Percentiles rank a stretch among this genome's conserved stretches.
Conservation (phyloP, 2,888 invertebrate species). For the Andrena bicolor region DNA sequence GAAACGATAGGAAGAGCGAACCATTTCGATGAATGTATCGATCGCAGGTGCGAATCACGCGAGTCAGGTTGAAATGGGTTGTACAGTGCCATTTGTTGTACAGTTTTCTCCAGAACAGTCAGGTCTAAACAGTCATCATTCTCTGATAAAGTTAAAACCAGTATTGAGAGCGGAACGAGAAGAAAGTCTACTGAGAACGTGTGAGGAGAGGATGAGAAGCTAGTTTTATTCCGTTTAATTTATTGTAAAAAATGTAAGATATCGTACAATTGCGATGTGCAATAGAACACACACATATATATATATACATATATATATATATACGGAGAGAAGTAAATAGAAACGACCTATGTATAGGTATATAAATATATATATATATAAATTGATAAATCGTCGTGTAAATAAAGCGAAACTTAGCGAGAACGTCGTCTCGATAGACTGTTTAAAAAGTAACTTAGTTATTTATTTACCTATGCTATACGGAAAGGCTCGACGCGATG, state of each 20-base stretch:
- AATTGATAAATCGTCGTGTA: constrained; percentile 68
- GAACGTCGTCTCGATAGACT: constrained; percentile 83
- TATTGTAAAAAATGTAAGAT: constrained; percentile 84
- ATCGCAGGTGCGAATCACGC: background rate
- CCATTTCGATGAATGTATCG: background rate
- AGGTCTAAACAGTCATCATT: constrained; percentile 34
- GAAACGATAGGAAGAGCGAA: background rate
- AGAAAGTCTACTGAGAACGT: constrained; percentile 16
- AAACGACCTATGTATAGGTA: constrained; percentile 64
- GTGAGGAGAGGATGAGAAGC: constrained; percentile 13
- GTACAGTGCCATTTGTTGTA: constrained; percentile 66
- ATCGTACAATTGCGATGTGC: constrained; percentile 79
- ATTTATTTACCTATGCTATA: constrained; percentile 82
- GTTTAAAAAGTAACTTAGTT: constrained; percentile 84
- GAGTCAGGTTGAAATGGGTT: constrained; percentile 36
- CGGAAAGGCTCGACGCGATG: constrained; percentile 63
- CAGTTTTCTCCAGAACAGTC: constrained; percentile 45
- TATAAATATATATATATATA: constrained; percentile 59
- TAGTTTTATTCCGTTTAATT: constrained; percentile 82
- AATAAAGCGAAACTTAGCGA: constrained; percentile 75
- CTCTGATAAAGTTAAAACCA: constrained; percentile 49
- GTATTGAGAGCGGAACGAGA: constrained; percentile 17
- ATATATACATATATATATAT: constrained; percentile 74
- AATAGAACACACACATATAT: constrained; percentile 73
- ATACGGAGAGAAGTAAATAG: constrained; percentile 55